These are phyloP conservation scores for Drosophila cardini DNA, from an alignment of 1,140 invertebrate species.

Conservation along the genomic window DNA sequence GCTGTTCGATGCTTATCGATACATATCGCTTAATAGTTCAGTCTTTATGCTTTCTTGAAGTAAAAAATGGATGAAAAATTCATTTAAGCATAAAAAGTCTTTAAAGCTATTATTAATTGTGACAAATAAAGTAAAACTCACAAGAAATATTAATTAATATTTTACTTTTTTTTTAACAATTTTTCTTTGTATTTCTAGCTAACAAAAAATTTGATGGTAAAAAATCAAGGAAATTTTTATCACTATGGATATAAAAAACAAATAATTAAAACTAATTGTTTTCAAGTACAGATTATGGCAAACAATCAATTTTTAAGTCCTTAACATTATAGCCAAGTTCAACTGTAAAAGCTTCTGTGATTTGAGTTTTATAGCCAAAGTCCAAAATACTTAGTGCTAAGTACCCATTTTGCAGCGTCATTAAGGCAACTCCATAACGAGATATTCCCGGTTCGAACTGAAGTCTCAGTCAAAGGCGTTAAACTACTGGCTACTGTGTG, in stretches of 20 bases:
- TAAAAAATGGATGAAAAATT: no score
- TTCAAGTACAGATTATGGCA: neutral
- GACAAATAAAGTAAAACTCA: no score
- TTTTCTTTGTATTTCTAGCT: no score
- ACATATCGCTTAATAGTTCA: conserved; percentile 27
- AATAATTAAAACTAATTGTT: neutral
- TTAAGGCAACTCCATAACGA: conserved; percentile 9
- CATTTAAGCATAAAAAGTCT: no score
- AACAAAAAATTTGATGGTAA: no score
- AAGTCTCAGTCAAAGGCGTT: neutral
- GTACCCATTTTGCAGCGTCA: conserved; percentile 2
- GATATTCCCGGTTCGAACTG: neutral
- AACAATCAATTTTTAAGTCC: neutral
- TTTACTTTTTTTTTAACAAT: no score
- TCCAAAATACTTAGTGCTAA: conserved; percentile 1
- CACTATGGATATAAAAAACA: neutral
- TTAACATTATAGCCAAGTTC: neutral
- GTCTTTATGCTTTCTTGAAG: neutral
- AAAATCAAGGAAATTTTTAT: no score
- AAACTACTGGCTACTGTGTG: neutral
- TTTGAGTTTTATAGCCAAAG: neutral
- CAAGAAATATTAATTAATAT: no score
- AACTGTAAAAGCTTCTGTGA: neutral
- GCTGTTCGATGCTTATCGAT: conserved; percentile 48
- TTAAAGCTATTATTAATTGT: no score